These are phyloP conservation scores for Heteromormyrus szaboi DNA, from an alignment of 2,797 vertebrate species.

Conservation along the genomic window DNA sequence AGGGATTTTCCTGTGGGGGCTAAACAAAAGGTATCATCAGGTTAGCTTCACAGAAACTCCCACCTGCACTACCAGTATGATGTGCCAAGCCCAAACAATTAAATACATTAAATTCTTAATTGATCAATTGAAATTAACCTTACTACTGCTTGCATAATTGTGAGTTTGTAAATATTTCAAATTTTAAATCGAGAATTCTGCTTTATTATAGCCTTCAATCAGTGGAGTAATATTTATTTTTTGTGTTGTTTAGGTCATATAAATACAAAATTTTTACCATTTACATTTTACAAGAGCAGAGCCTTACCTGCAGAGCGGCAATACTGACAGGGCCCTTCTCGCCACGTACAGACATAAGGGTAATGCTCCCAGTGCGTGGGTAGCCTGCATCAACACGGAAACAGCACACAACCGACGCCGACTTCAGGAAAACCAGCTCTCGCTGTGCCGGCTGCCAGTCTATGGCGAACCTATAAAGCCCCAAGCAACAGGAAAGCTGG, in stretches of 20 bases:
- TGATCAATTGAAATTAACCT: not conserved
- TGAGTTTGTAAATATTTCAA: not conserved
- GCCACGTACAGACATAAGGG: constrained; percentile 45
- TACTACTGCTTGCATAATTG: not conserved
- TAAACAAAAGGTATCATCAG: constrained; percentile 18
- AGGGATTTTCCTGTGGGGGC: constrained; percentile 34
- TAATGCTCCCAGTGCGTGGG: constrained; percentile 43
- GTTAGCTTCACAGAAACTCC: not conserved
- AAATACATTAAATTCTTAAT: not conserved
- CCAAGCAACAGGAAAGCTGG: not conserved
- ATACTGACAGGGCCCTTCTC: constrained; percentile 43
- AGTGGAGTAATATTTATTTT: not conserved
- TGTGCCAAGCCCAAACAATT: not conserved
- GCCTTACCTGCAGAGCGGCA: constrained; percentile 46
- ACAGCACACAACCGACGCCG: constrained; percentile 50
- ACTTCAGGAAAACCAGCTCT: constrained; percentile 59
- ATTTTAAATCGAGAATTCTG: not conserved
- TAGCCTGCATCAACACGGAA: constrained; percentile 59
- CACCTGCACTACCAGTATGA: not conserved
- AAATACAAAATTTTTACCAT: not conserved
- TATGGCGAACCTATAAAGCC: constrained; percentile 56
- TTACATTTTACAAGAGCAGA: not conserved
- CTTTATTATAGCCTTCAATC: not conserved
- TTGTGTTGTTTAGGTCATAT: not conserved
- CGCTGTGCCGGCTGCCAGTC: constrained; percentile 61